A percentile compares a stretch with the other conserved stretches of the same genome.
These are phyloP conservation scores for Ciconia maguari DNA, from an alignment of 2,113 vertebrate species.

Conservation along the genomic window DNA sequence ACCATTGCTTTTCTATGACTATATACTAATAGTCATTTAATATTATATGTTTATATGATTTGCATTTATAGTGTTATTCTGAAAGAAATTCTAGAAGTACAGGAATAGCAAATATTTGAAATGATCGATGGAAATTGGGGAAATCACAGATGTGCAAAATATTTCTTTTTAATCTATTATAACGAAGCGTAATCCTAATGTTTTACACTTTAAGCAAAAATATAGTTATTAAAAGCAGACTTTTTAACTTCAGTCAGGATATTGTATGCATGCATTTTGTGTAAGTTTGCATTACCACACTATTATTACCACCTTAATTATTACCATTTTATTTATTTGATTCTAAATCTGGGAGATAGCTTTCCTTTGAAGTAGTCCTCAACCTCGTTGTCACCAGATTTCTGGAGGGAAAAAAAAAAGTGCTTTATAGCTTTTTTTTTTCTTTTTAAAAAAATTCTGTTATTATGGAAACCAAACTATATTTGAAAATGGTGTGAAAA, in stretches of 20 bases:
- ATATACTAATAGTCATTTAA: slow-evolving; percentile 23
- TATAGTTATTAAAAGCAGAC: neutral
- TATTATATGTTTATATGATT: slow-evolving; percentile 13
- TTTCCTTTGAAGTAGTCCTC: neutral
- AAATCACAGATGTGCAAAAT: neutral
- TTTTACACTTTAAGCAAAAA: neutral
- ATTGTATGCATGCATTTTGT: neutral
- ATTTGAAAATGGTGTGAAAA: neutral
- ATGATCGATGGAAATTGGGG: neutral
- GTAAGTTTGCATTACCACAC: neutral
- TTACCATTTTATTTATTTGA: neutral
- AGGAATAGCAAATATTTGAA: neutral
- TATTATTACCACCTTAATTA: neutral
- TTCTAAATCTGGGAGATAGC: neutral
- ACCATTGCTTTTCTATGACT: neutral
- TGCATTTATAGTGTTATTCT: slow-evolving; percentile 17
- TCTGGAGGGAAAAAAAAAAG: neutral
- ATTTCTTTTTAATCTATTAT: neutral
- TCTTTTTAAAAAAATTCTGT: neutral
- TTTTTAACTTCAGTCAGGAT: neutral
- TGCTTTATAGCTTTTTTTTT: neutral
- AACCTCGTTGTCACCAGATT: neutral
- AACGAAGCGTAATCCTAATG: neutral
- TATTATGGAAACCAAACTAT: neutral
- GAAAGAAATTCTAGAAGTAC: neutral